Conservation (phyloP, 2,113 vertebrate species). For the Heterochromis multidens region DNA sequence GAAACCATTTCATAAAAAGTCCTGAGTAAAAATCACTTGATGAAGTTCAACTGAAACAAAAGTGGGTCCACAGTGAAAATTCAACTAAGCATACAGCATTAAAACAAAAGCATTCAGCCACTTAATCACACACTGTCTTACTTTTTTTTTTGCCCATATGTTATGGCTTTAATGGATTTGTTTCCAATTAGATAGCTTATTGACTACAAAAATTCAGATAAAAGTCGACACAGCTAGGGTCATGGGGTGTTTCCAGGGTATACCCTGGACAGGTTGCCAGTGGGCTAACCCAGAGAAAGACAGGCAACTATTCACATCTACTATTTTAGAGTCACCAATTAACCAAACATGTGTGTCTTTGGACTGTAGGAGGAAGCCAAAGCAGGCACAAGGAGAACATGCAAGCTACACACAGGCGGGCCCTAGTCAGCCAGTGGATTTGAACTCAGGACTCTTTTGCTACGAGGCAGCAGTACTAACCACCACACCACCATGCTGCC, state of each 20-base stretch:
- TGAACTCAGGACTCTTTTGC: background rate
- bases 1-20: background rate
- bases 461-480: background rate
- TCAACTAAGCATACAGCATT: background rate
- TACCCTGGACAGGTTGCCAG: background rate
- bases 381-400: background rate
- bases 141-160: background rate
- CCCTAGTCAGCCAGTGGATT: background rate
- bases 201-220: background rate
- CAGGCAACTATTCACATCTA: background rate
- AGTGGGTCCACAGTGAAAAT: background rate
- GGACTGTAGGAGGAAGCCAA: background rate
- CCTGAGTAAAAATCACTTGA: background rate
- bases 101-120: background rate
- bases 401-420: too few relatives aligned
- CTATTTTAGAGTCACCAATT: background rate
- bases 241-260: too few relatives aligned
- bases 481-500: background rate
- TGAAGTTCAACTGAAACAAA: background rate
- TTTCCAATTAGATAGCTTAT: background rate
- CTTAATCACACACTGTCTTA: background rate
- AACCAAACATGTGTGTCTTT: background rate
- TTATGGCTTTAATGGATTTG: background rate
- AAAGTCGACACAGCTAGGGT: too few relatives aligned
- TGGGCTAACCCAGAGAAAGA: background rate